Base-by-base conservation (phyloP, 2,797 vertebrate species). In the Amniataba percoides region DNA sequence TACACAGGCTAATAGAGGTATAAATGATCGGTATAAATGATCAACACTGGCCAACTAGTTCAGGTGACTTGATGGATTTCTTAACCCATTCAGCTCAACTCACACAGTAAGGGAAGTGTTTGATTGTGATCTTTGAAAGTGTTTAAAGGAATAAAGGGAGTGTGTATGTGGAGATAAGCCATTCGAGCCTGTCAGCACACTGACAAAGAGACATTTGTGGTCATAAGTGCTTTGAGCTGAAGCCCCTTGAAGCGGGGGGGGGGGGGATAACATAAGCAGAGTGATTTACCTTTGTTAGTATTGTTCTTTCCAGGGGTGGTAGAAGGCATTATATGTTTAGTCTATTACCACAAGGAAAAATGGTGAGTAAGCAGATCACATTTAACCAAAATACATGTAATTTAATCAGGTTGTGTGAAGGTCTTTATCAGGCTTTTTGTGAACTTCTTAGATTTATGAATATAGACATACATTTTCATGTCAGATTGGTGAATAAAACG, bases 141-240 rank as follows among this genome's bases (percentile, higher is more conserved):
- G 64, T 82, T 67, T 52, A 46, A 21, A 63, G 45, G 62, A 62
- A 71, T 84, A 45, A 73, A 69, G 67, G 82, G 82, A 53, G 74
- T 84, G 9, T 85, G 59, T 53, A 43, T 60, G 78, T 81, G 52
- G 68, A 80, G 78, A 87, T 89, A 46, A 91, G 81, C 83, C 49
- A 66, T 70, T 85, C 60, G 90, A 84, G 85, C 86, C 70, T 91
- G 74, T 70, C 59, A 59, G 80, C 88, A 80, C 81, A 86, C 74
- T 66, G 66, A 93, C 91, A 93, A 92, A 90, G 88, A 87, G 46
- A 73, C 71, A 72, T 63, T 77, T 93, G 91, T 91, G 69, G 57
- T 62, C 71, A 82, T 61, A 70, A 78, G 56, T 58, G 21, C 42
- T 57, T 66, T 74, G 58, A 65, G 56, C 51, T 15, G 43, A 16